Conservation (phyloP, 2,797 vertebrate species). For the Merluccius polli region DNA sequence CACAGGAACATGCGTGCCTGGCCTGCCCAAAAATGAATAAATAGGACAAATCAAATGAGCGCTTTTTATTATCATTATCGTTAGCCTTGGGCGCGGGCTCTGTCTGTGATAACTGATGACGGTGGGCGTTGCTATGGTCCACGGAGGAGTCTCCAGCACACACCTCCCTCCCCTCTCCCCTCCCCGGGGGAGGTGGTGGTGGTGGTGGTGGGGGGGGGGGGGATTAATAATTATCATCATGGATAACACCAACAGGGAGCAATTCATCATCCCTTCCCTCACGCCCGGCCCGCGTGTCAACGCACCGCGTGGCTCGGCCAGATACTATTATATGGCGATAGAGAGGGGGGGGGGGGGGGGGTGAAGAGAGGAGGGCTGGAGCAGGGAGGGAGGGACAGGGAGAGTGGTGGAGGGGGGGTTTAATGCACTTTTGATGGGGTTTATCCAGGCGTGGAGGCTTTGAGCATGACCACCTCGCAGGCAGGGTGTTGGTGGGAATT, state of each 20-base stretch:
- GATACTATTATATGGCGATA: slow-evolving; percentile 91
- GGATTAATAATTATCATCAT: slow-evolving; percentile 97
- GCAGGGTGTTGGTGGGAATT: slow-evolving; percentile 54
- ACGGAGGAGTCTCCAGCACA: slow-evolving; percentile 63
- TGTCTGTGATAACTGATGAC: slow-evolving; percentile 71
- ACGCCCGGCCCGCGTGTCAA: slow-evolving; percentile 81
- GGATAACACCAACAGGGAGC: slow-evolving; percentile 87
- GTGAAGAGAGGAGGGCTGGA: slow-evolving; percentile 30
- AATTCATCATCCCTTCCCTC: slow-evolving; percentile 89
- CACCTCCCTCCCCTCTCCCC: not conserved
- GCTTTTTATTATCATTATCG: slow-evolving; percentile 67
- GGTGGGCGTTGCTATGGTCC: slow-evolving; percentile 60
- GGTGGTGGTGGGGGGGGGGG: slow-evolving; percentile 46
- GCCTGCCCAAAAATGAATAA: slow-evolving; percentile 42
- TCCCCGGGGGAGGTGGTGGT: not conserved
- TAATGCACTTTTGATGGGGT: slow-evolving; percentile 99
- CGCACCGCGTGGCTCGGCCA: slow-evolving; percentile 83
- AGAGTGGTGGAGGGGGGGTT: slow-evolving; percentile 56
- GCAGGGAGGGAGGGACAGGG: slow-evolving; percentile 16
- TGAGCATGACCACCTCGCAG: slow-evolving; percentile 78
- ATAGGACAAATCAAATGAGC: slow-evolving; percentile 51
- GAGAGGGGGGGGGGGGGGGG: slow-evolving; percentile 51
- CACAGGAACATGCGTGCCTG: slow-evolving; percentile 16
- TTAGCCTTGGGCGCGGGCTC: slow-evolving; percentile 54
- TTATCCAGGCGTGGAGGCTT: slow-evolving; percentile 91